A percentile compares a stretch with the other conserved stretches of the same genome.
These are phyloP conservation scores for Pachyseris speciosa DNA, from an alignment of 64 coral and sea anemone species.

Conservation along the genomic window DNA sequence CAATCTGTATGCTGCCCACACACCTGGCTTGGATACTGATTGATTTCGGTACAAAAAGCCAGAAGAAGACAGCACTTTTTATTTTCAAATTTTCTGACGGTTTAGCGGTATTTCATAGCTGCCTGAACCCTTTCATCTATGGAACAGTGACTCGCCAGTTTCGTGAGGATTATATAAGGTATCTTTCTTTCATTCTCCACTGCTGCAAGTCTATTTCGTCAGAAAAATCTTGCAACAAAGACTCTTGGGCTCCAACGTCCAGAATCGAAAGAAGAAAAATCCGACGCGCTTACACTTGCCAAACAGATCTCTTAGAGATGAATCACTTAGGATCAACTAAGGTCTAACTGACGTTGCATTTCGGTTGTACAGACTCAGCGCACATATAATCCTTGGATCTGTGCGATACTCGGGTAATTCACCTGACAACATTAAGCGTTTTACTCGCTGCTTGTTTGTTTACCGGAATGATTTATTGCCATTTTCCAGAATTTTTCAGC, in stretches of 20 bases:
- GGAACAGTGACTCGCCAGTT: conserved; percentile 72
- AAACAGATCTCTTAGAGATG: not conserved
- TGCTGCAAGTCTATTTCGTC: conserved; percentile 18
- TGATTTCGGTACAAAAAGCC: not conserved
- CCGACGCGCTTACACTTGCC: not conserved
- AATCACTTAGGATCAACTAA: not conserved
- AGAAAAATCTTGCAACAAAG: not conserved
- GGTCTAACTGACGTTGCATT: too few relatives aligned
- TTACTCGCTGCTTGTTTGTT: too few relatives aligned
- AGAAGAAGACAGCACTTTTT: not conserved
- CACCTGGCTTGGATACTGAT: not conserved
- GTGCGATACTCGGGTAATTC: too few relatives aligned
- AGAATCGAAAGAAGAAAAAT: not conserved
- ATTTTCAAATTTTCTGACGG: conserved; percentile 29
- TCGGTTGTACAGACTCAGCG: too few relatives aligned
- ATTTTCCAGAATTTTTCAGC: too few relatives aligned
- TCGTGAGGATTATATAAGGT: conserved; percentile 72
- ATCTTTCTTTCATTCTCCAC: conserved; percentile 58
- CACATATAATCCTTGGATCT: too few relatives aligned
- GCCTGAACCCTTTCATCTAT: conserved; percentile 63
- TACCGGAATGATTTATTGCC: too few relatives aligned
- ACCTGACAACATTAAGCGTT: too few relatives aligned
- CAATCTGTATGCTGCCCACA: not conserved
- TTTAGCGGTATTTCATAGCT: conserved; percentile 68
- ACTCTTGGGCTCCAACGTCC: not conserved